Percentiles rank a stretch among this genome's conserved stretches.
Evolutionary conservation across 2,888 invertebrate species (phyloP).

Genomic region (Drosophila nr. fundita): DNA sequence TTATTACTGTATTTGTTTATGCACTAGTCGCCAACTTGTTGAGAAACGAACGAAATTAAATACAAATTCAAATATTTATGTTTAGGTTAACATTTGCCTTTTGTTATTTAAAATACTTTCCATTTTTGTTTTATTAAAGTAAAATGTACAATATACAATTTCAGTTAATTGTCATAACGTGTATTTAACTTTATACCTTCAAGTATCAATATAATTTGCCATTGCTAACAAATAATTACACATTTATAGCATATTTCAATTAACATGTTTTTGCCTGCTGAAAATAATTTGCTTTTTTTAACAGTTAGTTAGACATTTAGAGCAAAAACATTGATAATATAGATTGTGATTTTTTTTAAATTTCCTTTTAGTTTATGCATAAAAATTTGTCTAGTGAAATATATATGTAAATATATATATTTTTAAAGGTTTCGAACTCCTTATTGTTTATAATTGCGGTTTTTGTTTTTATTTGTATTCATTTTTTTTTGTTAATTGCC

Average conservation of each 20-base stretch:
- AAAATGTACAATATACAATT: constrained; percentile 77
- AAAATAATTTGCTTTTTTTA: constrained; percentile 68
- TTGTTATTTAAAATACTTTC: constrained; percentile 66
- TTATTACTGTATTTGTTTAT: constrained; percentile 18
- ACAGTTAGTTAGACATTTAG: constrained; percentile 82
- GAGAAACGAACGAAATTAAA: constrained; percentile 62
- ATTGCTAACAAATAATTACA: constrained; percentile 67
- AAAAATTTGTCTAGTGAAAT: constrained; percentile 77
- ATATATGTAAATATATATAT: constrained; percentile 72
- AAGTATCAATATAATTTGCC: constrained; percentile 39
- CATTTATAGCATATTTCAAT: constrained; percentile 61
- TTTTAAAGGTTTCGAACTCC: constrained; percentile 65
- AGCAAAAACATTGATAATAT: constrained; percentile 81
- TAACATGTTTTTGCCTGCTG: constrained; percentile 58
- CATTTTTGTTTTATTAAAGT: constrained; percentile 54
- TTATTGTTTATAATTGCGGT: constrained; percentile 80
- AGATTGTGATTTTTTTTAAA: constrained; percentile 61
- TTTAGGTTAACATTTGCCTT: constrained; percentile 40
- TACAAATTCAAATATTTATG: constrained; percentile 54
- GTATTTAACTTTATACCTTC: constrained; percentile 48
- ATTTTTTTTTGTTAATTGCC: constrained; percentile 61
- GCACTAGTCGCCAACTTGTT: constrained; percentile 54
- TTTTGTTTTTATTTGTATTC: constrained; percentile 64
- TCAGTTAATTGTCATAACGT: constrained; percentile 65
- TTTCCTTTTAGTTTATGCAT: constrained; percentile 64